Percentiles rank a stretch among this genome's conserved stretches.
Conservation (phyloP, 2,113 vertebrate species). For the Typhlomys cinereus region DNA sequence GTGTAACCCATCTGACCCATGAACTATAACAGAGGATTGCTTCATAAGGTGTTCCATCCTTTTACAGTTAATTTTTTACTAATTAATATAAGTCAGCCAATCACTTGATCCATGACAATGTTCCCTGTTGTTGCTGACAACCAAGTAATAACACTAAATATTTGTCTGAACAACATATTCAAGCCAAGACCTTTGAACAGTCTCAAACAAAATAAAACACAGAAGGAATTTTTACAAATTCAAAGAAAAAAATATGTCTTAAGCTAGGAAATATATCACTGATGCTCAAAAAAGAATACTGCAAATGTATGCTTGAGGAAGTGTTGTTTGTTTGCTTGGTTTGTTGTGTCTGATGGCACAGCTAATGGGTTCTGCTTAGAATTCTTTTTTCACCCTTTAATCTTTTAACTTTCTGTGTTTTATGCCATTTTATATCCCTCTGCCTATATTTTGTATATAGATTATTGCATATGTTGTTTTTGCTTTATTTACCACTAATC, state of each 20-base stretch:
- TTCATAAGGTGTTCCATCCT: background rate
- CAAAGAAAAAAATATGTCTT: background rate
- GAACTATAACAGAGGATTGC: background rate
- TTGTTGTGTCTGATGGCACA: background rate
- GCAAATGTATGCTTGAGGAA: background rate
- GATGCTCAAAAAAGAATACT: background rate
- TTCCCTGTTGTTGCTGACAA: background rate
- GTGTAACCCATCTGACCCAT: background rate
- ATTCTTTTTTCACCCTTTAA: background rate
- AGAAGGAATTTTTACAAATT: background rate
- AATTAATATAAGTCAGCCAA: background rate
- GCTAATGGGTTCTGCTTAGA: no score
- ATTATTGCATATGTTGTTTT: background rate
- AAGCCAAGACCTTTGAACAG: background rate
- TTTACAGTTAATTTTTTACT: background rate
- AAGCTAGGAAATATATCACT: background rate
- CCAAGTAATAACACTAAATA: conserved; percentile 29
- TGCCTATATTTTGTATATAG: background rate
- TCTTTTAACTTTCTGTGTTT: background rate
- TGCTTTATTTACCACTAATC: background rate
- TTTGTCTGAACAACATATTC: background rate
- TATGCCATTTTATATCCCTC: background rate
- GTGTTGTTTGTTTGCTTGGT: background rate
- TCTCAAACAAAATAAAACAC: background rate
- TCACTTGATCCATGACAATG: background rate